These are phyloP conservation scores for Eurypyga helias DNA, from an alignment of 2,113 vertebrate species.

Conservation along the genomic window DNA sequence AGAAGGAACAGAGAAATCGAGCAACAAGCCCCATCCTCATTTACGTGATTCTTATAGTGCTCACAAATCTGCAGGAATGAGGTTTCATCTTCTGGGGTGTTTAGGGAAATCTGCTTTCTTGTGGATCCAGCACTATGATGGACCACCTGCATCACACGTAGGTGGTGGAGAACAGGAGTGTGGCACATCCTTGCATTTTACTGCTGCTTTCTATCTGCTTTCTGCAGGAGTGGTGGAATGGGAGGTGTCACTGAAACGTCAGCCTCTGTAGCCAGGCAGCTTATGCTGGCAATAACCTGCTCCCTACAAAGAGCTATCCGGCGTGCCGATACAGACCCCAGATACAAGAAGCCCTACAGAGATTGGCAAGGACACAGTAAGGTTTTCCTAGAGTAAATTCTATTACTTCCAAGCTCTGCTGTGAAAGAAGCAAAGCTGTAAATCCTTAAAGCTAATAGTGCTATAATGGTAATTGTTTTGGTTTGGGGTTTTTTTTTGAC, in stretches of 20 bases:
- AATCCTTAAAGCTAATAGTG: slow-evolving; percentile 20
- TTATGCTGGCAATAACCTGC: background rate
- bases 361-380: background rate
- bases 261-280: background rate
- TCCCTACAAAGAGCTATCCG: background rate
- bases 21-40: background rate
- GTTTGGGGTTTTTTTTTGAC: background rate
- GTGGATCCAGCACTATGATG: background rate
- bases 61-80: background rate
- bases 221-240: background rate
- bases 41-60: background rate
- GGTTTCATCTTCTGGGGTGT: background rate
- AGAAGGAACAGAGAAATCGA: background rate
- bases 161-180: background rate
- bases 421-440: background rate
- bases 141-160: fast-evolving
- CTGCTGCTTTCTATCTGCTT: background rate
- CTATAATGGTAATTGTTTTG: background rate
- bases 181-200: background rate
- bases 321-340: background rate
- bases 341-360: background rate
- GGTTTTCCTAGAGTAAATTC: background rate
- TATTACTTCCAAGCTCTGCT: background rate
- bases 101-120: background rate
- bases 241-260: background rate